Percentiles rank a stretch among this genome's conserved stretches.
Conservation (phyloP, 2,888 invertebrate species). For the Epsilonema sp. region DNA sequence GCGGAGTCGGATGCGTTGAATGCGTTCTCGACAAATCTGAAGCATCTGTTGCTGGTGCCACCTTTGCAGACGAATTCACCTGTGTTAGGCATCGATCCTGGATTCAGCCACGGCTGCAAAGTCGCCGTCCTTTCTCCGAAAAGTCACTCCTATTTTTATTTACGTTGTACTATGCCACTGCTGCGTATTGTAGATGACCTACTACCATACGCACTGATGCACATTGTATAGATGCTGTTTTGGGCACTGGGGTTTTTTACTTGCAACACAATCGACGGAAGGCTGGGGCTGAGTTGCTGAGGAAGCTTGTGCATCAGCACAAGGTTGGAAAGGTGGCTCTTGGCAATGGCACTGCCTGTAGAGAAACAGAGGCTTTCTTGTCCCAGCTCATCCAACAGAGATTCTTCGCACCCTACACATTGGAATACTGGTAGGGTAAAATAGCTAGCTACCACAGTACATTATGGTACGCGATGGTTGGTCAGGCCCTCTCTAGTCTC, state of each 20-base stretch:
- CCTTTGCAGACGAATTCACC: no score
- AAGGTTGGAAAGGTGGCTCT: conserved; percentile 62
- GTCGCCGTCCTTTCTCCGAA: conserved; percentile 53
- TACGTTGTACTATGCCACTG: neutral
- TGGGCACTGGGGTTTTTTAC: conserved; percentile 49
- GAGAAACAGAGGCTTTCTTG: conserved; percentile 61
- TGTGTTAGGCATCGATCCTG: conserved; percentile 68
- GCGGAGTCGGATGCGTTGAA: conserved; percentile 64
- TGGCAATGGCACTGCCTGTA: conserved; percentile 73
- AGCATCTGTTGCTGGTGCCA: conserved; percentile 54
- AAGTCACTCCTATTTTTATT: conserved; percentile 31
- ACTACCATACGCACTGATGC: no score
- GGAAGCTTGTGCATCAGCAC: conserved; percentile 43
- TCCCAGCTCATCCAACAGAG: conserved; percentile 40
- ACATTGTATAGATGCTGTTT: conserved; percentile 39
- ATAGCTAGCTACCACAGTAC: no score
- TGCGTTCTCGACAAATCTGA: conserved; percentile 63
- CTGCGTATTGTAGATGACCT: neutral
- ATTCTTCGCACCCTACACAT: conserved; percentile 39
- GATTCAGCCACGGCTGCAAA: conserved; percentile 71
- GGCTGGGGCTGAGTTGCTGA: no score
- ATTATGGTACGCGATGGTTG: no score
- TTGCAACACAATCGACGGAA: conserved; percentile 39
- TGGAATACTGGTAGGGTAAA: conserved; percentile 37
- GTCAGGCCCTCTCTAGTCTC: no score